Percentiles rank a stretch among this genome's conserved stretches.
These are phyloP conservation scores for Cherax destructor DNA, from an alignment of 1,140 invertebrate genomes.

Conservation along the genomic window DNA sequence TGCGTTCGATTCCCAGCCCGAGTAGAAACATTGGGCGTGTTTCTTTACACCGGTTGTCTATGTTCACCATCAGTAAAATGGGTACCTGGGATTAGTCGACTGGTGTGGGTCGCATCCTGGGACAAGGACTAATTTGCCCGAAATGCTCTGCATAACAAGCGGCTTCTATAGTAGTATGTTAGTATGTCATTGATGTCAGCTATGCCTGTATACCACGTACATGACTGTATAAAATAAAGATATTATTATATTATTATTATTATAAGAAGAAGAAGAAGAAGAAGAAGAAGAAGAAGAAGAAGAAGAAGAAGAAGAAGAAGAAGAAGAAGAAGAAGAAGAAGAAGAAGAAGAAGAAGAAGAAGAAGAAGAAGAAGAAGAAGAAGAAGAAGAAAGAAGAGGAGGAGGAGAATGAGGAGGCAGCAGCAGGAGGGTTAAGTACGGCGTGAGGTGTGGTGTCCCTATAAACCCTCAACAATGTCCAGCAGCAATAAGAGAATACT, in stretches of 20 bases:
- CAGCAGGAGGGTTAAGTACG: too few species aligned
- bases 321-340: background rate
- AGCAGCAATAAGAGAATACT: slow-evolving; percentile 21
- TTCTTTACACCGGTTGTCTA: too few species aligned
- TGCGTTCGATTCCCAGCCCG: too few species aligned
- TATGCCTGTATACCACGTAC: background rate
- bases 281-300: background rate
- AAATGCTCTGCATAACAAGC: too few species aligned
- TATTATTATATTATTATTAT: background rate
- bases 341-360: background rate
- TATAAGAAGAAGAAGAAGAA: background rate
- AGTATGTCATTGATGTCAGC: too few species aligned
- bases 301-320: background rate
- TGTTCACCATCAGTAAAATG: too few species aligned
- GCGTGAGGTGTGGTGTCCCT: too few species aligned
- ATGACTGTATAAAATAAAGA: background rate
- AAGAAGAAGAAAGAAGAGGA: background rate
- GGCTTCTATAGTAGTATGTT: too few species aligned
- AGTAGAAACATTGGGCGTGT: too few species aligned
- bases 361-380: background rate
- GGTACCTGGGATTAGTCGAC: too few species aligned
- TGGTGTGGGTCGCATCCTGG: too few species aligned
- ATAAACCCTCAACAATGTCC: background rate
- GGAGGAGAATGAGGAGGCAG: background rate
- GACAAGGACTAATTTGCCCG: too few species aligned